Conservation (phyloP, 2,888 invertebrate genomes). For the Epinotia brunnichana region DNA sequence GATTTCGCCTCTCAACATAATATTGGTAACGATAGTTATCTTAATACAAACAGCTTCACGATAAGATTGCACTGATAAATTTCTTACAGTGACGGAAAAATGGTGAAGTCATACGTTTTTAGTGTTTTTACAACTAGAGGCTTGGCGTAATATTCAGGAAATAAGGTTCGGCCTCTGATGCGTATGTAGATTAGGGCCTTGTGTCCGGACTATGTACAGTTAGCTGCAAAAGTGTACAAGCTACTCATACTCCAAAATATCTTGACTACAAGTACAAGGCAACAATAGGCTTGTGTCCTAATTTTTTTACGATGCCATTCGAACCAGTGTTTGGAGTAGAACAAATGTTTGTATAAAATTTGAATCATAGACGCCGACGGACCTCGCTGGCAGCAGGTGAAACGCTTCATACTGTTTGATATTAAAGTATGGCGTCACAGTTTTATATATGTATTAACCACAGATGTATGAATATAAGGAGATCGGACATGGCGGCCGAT, state of each 20-base stretch:
- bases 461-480: too few relatives aligned
- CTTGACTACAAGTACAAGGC: too few relatives aligned
- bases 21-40: slow-evolving; percentile 40
- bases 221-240: not conserved
- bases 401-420: too few relatives aligned
- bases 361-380: too few relatives aligned
- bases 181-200: not conserved
- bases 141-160: not conserved
- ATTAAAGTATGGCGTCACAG: too few relatives aligned
- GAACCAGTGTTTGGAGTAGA: too few relatives aligned
- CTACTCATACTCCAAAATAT: not conserved
- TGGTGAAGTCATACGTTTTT: not conserved
- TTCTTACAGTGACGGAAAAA: slow-evolving; percentile 38
- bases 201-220: not conserved
- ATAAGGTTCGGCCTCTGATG: not conserved
- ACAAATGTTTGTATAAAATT: too few relatives aligned
- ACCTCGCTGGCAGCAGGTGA: too few relatives aligned
- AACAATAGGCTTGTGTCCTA: too few relatives aligned
- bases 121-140: not conserved
- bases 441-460: too few relatives aligned
- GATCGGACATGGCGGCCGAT: too few relatives aligned
- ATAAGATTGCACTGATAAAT: slow-evolving; percentile 35
- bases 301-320: too few relatives aligned
- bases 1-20: slow-evolving; percentile 7
- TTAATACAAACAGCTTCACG: slow-evolving; percentile 35